Evolutionary conservation across 2,888 invertebrate genomes (phyloP).

Genomic region (Notodromas monacha): DNA sequence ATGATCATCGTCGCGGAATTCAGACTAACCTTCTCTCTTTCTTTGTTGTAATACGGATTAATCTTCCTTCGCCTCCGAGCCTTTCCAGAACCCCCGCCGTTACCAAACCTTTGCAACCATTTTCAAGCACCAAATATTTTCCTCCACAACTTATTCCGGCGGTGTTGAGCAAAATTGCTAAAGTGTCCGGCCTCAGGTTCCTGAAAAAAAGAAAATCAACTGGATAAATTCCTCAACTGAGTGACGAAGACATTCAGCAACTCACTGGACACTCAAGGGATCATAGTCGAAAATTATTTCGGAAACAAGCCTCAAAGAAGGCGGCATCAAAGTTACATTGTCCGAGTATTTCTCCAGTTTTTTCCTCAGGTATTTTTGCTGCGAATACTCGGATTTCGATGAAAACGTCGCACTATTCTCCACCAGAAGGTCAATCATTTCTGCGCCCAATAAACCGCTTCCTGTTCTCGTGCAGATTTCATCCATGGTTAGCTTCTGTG

Average conservation of each 20-base stretch:
- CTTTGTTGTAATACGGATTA: conserved; percentile 16
- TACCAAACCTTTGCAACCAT: conserved; percentile 50
- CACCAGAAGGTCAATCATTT: conserved; percentile 53
- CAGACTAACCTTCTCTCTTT: too few species aligned
- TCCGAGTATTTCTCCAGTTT: conserved; percentile 78
- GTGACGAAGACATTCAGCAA: conserved; percentile 6
- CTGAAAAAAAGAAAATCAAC: conserved; percentile 13
- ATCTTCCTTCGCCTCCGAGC: conserved; percentile 26
- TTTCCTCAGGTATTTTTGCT: conserved; percentile 75
- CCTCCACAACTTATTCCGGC: conserved; percentile 44
- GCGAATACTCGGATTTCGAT: conserved; percentile 46
- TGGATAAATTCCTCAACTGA: too few species aligned
- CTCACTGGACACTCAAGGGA: conserved; percentile 20
- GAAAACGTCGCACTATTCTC: conserved; percentile 67
- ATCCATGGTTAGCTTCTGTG: conserved; percentile 46
- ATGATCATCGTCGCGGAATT: too few species aligned
- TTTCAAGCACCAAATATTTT: conserved; percentile 44
- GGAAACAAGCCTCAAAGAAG: conserved; percentile 42
- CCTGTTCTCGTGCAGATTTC: conserved; percentile 47
- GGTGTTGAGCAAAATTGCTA: conserved; percentile 54
- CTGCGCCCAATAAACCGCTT: conserved; percentile 37
- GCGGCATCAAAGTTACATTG: conserved; percentile 39
- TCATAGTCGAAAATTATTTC: conserved; percentile 55
- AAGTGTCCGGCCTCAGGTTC: conserved; percentile 46
- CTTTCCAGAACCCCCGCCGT: conserved; percentile 44